A percentile compares a stretch with the other conserved stretches of the same genome.
phyloP scores from a whole-genome alignment of 2,888 invertebrate species.

The Acleris emargana region DNA sequence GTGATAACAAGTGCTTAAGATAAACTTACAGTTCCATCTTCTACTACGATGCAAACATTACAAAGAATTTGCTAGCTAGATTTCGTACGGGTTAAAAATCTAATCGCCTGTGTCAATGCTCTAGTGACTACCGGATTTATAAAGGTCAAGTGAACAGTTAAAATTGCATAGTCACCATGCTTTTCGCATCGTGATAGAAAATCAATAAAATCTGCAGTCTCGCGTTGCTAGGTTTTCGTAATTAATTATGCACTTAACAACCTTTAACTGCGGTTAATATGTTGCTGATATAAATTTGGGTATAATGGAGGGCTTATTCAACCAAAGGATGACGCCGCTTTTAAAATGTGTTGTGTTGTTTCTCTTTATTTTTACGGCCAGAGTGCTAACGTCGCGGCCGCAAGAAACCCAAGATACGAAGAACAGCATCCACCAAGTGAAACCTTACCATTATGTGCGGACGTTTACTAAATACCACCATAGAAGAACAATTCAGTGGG shows the following conservation, averaged over 20 bases:
- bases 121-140: conserved; percentile 5
- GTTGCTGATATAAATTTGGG: conserved; percentile 39
- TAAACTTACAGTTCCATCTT: conserved; percentile 18
- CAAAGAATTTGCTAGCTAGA: conserved; percentile 28
- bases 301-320: conserved; percentile 68
- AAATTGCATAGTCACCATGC: conserved; percentile 41
- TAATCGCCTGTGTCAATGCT: conserved; percentile 20
- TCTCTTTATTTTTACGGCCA: conserved; percentile 77
- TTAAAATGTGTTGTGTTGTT: conserved; percentile 76
- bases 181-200: conserved; percentile 46
- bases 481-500: conserved; percentile 71
- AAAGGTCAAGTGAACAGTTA: conserved; percentile 31
- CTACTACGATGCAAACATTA: conserved; percentile 23
- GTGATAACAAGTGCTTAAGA: conserved; percentile 9
- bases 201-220: conserved; percentile 70
- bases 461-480: conserved; percentile 79
- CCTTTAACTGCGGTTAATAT: conserved; percentile 32
- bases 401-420: conserved; percentile 66
- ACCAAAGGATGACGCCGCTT: conserved; percentile 70
- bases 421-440: conserved; percentile 68
- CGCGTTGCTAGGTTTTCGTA: conserved; percentile 56
- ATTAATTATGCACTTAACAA: conserved; percentile 51
- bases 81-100: conserved; percentile 14
- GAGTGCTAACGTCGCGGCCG: conserved; percentile 73
- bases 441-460: conserved; percentile 72